phyloP scores from a whole-genome alignment of 2,113 vertebrate genomes.

The Lagenorhynchus albirostris region DNA sequence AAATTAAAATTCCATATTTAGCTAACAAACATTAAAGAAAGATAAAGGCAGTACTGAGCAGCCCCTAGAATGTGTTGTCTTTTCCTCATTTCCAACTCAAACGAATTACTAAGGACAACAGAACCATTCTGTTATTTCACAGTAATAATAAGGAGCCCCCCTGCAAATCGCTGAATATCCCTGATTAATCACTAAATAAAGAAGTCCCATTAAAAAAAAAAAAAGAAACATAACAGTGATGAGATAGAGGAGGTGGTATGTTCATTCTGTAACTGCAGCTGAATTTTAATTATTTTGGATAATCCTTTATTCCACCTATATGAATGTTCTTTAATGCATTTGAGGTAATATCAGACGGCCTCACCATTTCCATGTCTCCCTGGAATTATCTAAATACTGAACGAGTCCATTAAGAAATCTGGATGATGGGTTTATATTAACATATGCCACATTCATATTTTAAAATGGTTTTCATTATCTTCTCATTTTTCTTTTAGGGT shows the following conservation, averaged over 20 bases:
- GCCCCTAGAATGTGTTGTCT: background rate
- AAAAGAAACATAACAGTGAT: background rate
- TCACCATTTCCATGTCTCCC: background rate
- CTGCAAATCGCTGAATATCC: slow-evolving; percentile 21
- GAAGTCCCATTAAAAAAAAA: background rate
- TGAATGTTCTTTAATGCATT: background rate
- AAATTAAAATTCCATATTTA: slow-evolving; percentile 61
- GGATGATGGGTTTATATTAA: background rate
- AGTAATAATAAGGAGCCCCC: background rate
- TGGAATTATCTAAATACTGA: background rate
- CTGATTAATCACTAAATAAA: slow-evolving; percentile 19
- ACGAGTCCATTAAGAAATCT: background rate
- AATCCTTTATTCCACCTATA: background rate
- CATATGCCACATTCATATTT: background rate
- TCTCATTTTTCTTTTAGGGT: background rate
- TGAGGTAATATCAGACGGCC: background rate
- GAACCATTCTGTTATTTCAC: slow-evolving; percentile 7
- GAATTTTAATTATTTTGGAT: slow-evolving; percentile 25
- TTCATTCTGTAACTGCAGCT: background rate
- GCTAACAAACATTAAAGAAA: slow-evolving; percentile 19
- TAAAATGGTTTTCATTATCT: background rate
- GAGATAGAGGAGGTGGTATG: background rate
- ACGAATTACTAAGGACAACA: slow-evolving; percentile 28
- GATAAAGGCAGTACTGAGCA: background rate
- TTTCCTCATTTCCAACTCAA: background rate